phyloP scores from a whole-genome alignment of 2,888 invertebrate genomes.

The Acrocyrtus sp. region DNA sequence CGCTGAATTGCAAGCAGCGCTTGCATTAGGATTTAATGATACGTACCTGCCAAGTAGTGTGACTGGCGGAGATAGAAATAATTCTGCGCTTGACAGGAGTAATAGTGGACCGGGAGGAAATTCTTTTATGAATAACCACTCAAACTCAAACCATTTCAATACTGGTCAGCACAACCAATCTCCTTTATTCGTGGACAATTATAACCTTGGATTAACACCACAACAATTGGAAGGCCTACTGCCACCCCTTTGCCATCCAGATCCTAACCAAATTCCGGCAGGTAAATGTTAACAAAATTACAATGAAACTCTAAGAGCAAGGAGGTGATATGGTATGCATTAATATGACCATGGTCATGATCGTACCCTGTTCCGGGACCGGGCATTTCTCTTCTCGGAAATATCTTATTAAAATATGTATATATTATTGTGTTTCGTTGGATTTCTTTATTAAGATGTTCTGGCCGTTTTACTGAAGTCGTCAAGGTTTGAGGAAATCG shows the following conservation, averaged over 20 bases:
- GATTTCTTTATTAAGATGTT: constrained; percentile 56
- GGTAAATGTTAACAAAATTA: too few relatives aligned
- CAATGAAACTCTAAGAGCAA: neutral
- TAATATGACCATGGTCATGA: too few relatives aligned
- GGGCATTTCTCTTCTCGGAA: too few relatives aligned
- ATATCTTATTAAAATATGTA: too few relatives aligned
- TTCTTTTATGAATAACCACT: constrained; percentile 28
- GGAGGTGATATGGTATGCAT: too few relatives aligned
- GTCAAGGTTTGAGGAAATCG: constrained; percentile 50
- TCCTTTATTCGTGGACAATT: constrained; percentile 39
- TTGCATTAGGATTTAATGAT: constrained; percentile 36
- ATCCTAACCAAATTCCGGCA: constrained; percentile 57
- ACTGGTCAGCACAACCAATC: constrained; percentile 31
- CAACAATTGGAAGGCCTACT: constrained; percentile 43
- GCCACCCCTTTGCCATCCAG: constrained; percentile 50
- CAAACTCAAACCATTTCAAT: constrained; percentile 8
- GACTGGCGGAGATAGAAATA: constrained; percentile 10
- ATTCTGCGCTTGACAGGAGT: neutral
- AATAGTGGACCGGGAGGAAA: neutral
- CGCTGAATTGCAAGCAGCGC: constrained; percentile 32
- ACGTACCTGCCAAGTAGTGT: constrained; percentile 40
- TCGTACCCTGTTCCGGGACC: too few relatives aligned
- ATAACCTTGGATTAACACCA: constrained; percentile 22
- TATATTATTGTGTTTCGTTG: neutral
- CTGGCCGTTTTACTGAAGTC: constrained; percentile 54